Percentiles rank a stretch among this genome's conserved stretches.
Evolutionary conservation across 2,113 vertebrate species (phyloP).

Genomic region (Fregetta grallaria): DNA sequence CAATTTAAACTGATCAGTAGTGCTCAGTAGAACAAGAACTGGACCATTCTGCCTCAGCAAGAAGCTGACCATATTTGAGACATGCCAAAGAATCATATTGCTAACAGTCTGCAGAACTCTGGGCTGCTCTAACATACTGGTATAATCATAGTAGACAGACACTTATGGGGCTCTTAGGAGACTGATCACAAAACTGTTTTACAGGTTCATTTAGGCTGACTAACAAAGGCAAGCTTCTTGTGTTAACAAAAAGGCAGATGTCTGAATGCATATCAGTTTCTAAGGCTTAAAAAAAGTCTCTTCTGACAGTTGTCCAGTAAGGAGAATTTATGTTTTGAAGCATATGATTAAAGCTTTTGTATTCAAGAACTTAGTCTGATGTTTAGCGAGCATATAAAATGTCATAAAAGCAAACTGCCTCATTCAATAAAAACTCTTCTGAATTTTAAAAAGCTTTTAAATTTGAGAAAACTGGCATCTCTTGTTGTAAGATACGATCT

Average conservation of each 20-base stretch:
- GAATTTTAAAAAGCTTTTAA: neutral
- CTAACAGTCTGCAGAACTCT: neutral
- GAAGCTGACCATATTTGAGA: neutral
- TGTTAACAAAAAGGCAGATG: neutral
- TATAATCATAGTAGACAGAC: neutral
- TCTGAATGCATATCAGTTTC: neutral
- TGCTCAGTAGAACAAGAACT: neutral
- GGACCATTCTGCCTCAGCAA: neutral
- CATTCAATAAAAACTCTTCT: neutral
- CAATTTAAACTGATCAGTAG: neutral
- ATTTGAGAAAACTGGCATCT: neutral
- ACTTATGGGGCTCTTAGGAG: neutral
- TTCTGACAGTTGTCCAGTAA: neutral
- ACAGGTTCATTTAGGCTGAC: neutral
- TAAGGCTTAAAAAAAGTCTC: neutral
- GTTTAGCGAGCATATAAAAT: neutral
- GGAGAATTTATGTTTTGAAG: constrained; percentile 5
- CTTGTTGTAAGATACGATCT: neutral
- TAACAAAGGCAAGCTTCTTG: neutral
- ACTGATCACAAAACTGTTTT: neutral
- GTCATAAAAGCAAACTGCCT: neutral
- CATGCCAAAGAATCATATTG: neutral
- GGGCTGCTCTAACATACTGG: neutral
- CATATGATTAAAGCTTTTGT: neutral
- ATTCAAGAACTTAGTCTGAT: neutral